These are phyloP conservation scores for Epinephelus malabaricus DNA, from an alignment of 2,797 vertebrate species.

Conservation along the genomic window DNA sequence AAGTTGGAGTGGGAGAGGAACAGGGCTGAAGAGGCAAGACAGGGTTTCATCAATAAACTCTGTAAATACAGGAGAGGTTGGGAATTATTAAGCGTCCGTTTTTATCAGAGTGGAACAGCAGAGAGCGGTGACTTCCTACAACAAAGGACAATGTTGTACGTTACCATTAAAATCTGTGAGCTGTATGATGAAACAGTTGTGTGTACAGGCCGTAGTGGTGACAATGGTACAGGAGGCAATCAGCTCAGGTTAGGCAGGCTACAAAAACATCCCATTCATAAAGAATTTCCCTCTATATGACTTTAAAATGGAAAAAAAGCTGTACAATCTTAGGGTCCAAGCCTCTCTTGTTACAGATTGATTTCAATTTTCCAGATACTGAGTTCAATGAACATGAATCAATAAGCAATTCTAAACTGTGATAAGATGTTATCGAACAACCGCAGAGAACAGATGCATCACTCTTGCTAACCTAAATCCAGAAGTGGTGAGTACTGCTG, in stretches of 20 bases:
- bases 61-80: slow-evolving; percentile 19
- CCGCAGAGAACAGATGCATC: slow-evolving; percentile 64
- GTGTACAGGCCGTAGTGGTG: background rate
- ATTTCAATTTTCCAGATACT: slow-evolving; percentile 85
- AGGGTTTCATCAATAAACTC: slow-evolving; percentile 40
- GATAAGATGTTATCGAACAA: slow-evolving; percentile 82
- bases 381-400: slow-evolving; percentile 82
- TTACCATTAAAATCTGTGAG: background rate
- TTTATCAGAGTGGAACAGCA: background rate
- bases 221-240: background rate
- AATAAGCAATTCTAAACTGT: slow-evolving; percentile 86
- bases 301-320: slow-evolving; percentile 6
- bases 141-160: background rate
- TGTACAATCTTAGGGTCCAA: slow-evolving; percentile 19
- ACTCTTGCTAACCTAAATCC: slow-evolving; percentile 58
- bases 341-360: slow-evolving; percentile 54
- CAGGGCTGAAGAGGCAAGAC: slow-evolving; percentile 23
- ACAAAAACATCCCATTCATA: slow-evolving; percentile 7
- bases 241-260: slow-evolving; percentile 8
- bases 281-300: slow-evolving; percentile 27
- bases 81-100: slow-evolving; percentile 14
- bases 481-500: slow-evolving; percentile 32
- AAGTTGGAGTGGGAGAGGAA: slow-evolving; percentile 46
- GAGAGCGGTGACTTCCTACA: background rate
- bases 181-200: slow-evolving; percentile 1